Evolutionary conservation across 1,140 invertebrate genomes (phyloP).

Genomic region (Drosophila miranda): DNA sequence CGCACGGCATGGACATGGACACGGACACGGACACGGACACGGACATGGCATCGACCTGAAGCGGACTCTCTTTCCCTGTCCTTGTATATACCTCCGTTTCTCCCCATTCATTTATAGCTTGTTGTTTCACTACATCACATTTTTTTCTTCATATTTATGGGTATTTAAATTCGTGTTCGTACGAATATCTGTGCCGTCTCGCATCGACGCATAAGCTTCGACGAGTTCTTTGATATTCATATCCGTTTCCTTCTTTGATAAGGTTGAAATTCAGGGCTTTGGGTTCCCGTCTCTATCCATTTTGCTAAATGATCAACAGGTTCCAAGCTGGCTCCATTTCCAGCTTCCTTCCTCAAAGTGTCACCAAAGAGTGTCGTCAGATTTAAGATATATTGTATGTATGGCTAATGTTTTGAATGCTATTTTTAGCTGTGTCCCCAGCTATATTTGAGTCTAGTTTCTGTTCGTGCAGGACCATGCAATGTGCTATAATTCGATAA

Average conservation of each 20-base stretch:
- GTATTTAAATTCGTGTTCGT: conserved; percentile 4
- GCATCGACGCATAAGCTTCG: too few species aligned
- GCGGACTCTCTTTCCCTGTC: not conserved
- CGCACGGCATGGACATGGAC: conserved; percentile 51
- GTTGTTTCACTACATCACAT: conserved; percentile 38
- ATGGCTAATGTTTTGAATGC: too few species aligned
- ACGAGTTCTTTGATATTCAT: too few species aligned
- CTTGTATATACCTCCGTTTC: too few species aligned
- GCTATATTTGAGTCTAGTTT: not conserved
- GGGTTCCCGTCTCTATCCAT: too few species aligned
- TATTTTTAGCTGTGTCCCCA: too few species aligned
- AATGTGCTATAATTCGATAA: conserved; percentile 28
- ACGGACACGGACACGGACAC: not conserved
- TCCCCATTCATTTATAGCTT: conserved; percentile 35
- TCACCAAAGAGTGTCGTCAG: too few species aligned
- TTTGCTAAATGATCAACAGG: not conserved
- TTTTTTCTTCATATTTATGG: conserved; percentile 15
- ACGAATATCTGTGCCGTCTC: too few species aligned
- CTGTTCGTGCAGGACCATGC: not conserved
- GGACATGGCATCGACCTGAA: conserved; percentile 43
- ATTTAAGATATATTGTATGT: too few species aligned
- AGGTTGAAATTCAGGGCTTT: too few species aligned
- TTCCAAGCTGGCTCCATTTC: not conserved
- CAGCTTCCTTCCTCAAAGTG: too few species aligned
- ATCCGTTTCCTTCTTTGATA: too few species aligned